Evolutionary conservation across 2,797 vertebrate species (phyloP).

Genomic region (Ibycter americanus): DNA sequence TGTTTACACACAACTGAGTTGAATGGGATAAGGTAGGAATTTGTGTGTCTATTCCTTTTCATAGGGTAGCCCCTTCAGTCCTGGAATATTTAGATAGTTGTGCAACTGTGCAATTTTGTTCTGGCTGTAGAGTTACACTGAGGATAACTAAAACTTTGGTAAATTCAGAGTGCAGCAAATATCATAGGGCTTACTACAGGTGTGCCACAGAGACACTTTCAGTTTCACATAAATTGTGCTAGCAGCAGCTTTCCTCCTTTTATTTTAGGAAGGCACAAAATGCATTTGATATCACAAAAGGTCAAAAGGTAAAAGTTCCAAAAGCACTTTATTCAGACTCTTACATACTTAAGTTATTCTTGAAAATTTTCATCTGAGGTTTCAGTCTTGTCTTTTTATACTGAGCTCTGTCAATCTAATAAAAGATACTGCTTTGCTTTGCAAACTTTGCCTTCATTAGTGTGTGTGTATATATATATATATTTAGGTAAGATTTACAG

Average conservation of each 20-base stretch:
- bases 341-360: background rate
- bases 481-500: background rate
- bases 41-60: background rate
- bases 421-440: background rate
- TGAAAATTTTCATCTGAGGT: background rate
- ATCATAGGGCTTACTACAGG: background rate
- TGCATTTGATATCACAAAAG: background rate
- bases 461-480: accelerated
- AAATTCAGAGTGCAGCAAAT: background rate
- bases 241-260: conserved; percentile 2
- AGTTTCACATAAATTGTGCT: background rate
- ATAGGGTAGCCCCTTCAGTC: background rate
- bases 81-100: background rate
- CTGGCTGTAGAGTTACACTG: background rate
- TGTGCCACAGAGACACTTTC: background rate
- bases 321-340: background rate
- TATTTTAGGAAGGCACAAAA: background rate
- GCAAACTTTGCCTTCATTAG: background rate
- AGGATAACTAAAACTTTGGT: background rate
- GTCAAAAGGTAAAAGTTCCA: conserved; percentile 1
- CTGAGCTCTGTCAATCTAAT: background rate
- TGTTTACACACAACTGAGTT: background rate
- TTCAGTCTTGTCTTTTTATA: background rate
- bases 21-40: background rate
- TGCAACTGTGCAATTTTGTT: background rate